Base-by-base conservation (phyloP, 2,797 vertebrate species). In the Thripadectes ignobilis region DNA sequence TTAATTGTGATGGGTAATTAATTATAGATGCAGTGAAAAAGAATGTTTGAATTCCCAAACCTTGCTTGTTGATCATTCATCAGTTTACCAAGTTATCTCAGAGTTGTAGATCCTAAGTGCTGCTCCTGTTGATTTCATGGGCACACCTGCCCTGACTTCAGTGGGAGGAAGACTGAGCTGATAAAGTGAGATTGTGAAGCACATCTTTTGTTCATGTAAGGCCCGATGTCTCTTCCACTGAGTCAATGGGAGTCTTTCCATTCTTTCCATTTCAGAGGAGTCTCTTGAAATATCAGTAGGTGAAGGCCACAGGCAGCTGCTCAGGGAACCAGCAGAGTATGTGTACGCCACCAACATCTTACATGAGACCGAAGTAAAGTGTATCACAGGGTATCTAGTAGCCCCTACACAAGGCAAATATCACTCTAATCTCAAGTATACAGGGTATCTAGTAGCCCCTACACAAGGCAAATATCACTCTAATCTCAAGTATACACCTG, bases 1-100 rank as follows among this genome's bases (percentile, higher is more conserved):
- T 76, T 41, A 34, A 11, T 48, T 77, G 46, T 72, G 32, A 77
- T 83, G 62, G 27, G 22, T 51, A 59, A 41, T 93, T 94, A 71
- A 81, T 92, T 91, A 89, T 24, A 46, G 63, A 83, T 89, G 93
- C 45, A 73, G 6, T 77, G 83, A 79, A 86, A 77, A 96, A 91
- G 52, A 72, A 12, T 1, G 6, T 81, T 83, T 73, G 73, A 72
- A 14, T 96, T 89, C 45, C 57, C 65, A 78, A 71, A 59, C 27
- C 6, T 69, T 90, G 93, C 54, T 39, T 90, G 49, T 39, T 86
- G 87, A 39, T 93, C 83, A 62, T 72, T 89, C 19, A 45, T 48
- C n/a, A 87, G n/a, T 84, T 73, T 90, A 62, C 43, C 76, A 41
- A 92, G 88, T 92, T 77, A 82, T 46, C 27, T 94, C 61, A 92